Evolutionary conservation across 2,113 vertebrate species (phyloP), one percentile per base, ranked within the genome.

Genomic region (Nansenia antarctica): DNA sequence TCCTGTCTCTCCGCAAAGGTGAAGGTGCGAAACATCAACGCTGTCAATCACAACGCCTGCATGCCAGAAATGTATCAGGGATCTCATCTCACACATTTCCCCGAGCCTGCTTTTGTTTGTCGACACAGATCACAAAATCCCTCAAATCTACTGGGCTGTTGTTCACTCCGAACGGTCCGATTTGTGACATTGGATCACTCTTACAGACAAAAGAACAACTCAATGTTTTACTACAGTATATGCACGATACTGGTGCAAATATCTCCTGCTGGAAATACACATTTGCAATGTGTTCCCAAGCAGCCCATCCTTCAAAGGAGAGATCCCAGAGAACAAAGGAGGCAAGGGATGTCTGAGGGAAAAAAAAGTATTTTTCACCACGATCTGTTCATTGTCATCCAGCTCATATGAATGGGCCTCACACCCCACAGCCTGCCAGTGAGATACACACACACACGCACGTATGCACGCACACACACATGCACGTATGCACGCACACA

Each of bases 1-100:
- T 62, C 67, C 61, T 22, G 71, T 65, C 37, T 54, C 15, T 52
- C 52, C 42, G 61, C 39, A 27, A n/a, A 29, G 57, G 55, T 63
- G 54, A 73, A 60, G 45, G 61, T 55, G 54, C 47, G 22, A 59
- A 65, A 75, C 65, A 31, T 61, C 61, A 32, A 24, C 31, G 26
- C 42, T 65, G 27, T 52, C 39, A 65, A 29, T 37, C 31, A 9
- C 47, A 9, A 8, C n/a, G 6, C 45, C 11, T 22, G 22, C 3
- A 12, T n/a, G n/a, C 47, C 30, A 34, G 27, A 20, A 45, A 29
- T 22, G 12, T 54, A 24, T 3, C 14, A 5, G 3, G 18, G 2
- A 20, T 22, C 45, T 20, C 18, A 20, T 22, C 45, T 20, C 18
- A 49, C 45, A 49, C 45, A 49, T 8, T 8, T 49, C 45, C 45